Evolutionary conservation across 2,113 vertebrate genomes (phyloP), one percentile per base, ranked within the genome.

Genomic region (Lycaon pictus): DNA sequence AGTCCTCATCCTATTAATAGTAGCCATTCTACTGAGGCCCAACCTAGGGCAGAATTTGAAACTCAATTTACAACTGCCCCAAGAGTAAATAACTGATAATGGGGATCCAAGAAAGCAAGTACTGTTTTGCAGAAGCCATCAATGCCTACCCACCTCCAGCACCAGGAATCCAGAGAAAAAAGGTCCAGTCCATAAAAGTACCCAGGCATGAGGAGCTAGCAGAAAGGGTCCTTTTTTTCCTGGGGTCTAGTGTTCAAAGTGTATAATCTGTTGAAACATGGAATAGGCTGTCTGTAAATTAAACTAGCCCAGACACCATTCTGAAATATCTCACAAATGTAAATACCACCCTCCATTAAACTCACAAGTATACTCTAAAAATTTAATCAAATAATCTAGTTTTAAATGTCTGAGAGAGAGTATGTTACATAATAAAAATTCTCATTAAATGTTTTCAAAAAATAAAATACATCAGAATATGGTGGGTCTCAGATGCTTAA

Each of bases 1-100:
- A 95, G 84, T 88, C 27, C 85, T 37, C 32, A 94, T 76, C 23
- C 23, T 94, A 92, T 72, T 85, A 95, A 48, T 55, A 87, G 67
- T 20, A 95, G 22, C 11, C 72, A 69, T 88, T 69, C 74, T 60
- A 51, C 55, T 71, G 85, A 88, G 74, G 76, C 74, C 55, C 48
- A 67, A 55, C n/a, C 69, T 43, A 65, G 0, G n/a, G 67, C 11
- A 55, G 87, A 93, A 90, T 23, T 82, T 32, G 76, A 96, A 90
- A 87, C 29, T 71, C 53, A 83, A 55, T 11, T 67, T 60, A 67
- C 29, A 90, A 12, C 62, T 84, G n/a, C 25, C 62, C 60, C 9
- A 63, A 65, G 29, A 65, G 55, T 76, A 67, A 96, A 85, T 55
- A 62, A 89, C 27, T 76, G 27, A 48, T 65, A 95, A 87, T 27